These are phyloP conservation scores for Tachuris rubrigastra DNA, from an alignment of 2,113 vertebrate genomes.

Conservation along the genomic window DNA sequence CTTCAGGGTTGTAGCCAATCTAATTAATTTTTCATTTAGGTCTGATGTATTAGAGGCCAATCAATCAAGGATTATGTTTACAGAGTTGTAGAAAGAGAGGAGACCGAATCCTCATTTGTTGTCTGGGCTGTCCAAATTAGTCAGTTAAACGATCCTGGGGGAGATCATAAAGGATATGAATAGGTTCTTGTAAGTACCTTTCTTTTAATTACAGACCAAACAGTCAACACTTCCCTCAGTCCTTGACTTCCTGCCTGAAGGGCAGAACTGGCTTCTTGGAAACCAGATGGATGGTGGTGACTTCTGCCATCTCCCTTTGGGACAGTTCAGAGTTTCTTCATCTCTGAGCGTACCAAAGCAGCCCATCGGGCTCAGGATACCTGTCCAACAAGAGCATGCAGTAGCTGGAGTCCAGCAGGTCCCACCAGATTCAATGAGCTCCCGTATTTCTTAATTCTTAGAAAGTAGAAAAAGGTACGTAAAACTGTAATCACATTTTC, in stretches of 20 bases:
- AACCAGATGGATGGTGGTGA: neutral
- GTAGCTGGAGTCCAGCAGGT: neutral
- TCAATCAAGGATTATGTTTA: slow-evolving; percentile 85
- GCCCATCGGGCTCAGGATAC: neutral
- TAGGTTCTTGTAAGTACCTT: slow-evolving; percentile 74
- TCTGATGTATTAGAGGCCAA: slow-evolving; percentile 81
- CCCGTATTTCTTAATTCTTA: neutral
- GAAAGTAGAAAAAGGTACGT: neutral
- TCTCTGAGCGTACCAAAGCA: neutral
- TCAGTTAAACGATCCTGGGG: slow-evolving; percentile 77
- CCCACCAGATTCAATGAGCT: neutral
- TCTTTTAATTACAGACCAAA: slow-evolving; percentile 81
- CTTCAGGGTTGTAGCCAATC: slow-evolving; percentile 71
- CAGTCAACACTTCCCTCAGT: slow-evolving; percentile 51
- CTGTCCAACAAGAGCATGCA: neutral
- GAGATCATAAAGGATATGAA: slow-evolving; percentile 74
- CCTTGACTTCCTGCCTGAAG: slow-evolving; percentile 56
- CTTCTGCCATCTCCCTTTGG: neutral
- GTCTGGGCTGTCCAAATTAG: slow-evolving; percentile 72
- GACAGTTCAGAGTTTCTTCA: neutral
- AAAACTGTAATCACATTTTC: neutral
- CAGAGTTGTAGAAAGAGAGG: slow-evolving; percentile 74
- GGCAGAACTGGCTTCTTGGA: slow-evolving; percentile 32
- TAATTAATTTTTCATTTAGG: slow-evolving; percentile 88
- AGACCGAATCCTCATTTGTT: slow-evolving; percentile 75